Evolutionary conservation across 1,140 invertebrate species (phyloP), one percentile per base, ranked within the genome.

Genomic region (Araneus ventricosus): DNA sequence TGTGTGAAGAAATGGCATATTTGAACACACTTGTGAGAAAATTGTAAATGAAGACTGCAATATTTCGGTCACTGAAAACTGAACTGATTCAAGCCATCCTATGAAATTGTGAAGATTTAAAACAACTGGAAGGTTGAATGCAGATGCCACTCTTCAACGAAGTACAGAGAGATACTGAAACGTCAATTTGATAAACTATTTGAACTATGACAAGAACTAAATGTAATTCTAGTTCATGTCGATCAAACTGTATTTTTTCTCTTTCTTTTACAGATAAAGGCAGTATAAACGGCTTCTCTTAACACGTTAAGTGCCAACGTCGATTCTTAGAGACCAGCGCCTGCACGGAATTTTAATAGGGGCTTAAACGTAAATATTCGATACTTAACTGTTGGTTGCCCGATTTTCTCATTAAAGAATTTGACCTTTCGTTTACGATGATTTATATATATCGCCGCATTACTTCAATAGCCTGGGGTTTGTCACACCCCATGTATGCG

Each of bases 1-100:
- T 94, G 94, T 82, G 94, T 95, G 39, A 94, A 94, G n/a, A 95
- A 94, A 82, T 95, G 95, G 95, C 94, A 95, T 67, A 91, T 95
- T 30, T 95, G 93, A 95, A 82, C n/a, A 10, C 27, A 57, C 30
- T 85, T 63, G 34, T 37, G 30, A 34, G 34, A 22, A 57, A 57
- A 0, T 20, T 75, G 70, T 20, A 75, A 34, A 75, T 75, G 14
- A 75, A 20, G 34, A 37, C 30, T 34, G 20, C 0, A 4, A 27
- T 67, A n/a, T 67, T 67, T 67, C 30, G 2, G 34, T 34, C 30
- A 34, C 70, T 75, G 30, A 75, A 37, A 75, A 34, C 63, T 67
- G 63, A 14, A n/a, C n/a, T 1, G 20, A 61, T 61, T 24, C 59
- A 6, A 7, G 5, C 3, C 4, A 61, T 30, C n/a, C n/a, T 67